Evolutionary conservation across 2,113 vertebrate species (phyloP), one percentile per base, ranked within the genome.

Genomic region (Rostratula benghalensis): DNA sequence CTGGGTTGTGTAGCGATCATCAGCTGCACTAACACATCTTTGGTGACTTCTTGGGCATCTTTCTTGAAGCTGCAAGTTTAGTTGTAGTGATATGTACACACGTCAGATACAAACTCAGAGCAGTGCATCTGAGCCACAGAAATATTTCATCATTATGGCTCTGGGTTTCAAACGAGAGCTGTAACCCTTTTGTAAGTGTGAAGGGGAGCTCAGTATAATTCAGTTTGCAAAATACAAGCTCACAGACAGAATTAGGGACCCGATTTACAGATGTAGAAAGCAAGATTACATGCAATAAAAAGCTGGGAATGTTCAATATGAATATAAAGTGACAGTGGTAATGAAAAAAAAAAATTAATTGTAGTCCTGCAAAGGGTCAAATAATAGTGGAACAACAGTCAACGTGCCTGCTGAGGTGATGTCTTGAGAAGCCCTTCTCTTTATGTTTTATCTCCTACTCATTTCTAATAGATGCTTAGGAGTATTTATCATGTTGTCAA

Each of bases 41-140:
- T 60, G 69, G 28, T 74, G 67, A 1, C 41, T 82, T 78, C 90
- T 88, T 1, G 0, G 51, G 24, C 28, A 10, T 27, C 43, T 50
- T 39, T 19, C 48, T 46, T 41, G n/a, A 33, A 68, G 51, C 35
- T 75, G 7, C 13, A 6, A 39, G 15, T 46, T 63, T 14, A 37
- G 16, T 15, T 41, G 37, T 23, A 41, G 45, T 21, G 64, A 7
- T 39, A 43, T 28, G 30, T 24, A 23, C 13, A n/a, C 30, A 10
- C 0, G 0, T 54, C 24, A 75, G 43, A n/a, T 8, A 4, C 24
- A 19, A 77, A 13, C 20, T 46, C 2, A 7, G 7, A 59, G 28
- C 69, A 59, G 65, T 53, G 45, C 31, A 16, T 53, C 50, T 43
- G 30, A 82, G 37, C 51, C 48, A 59, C 1, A 43, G n/a, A 51